Base-by-base conservation (phyloP, 2,113 vertebrate genomes). In the Chaenogobius annularis region DNA sequence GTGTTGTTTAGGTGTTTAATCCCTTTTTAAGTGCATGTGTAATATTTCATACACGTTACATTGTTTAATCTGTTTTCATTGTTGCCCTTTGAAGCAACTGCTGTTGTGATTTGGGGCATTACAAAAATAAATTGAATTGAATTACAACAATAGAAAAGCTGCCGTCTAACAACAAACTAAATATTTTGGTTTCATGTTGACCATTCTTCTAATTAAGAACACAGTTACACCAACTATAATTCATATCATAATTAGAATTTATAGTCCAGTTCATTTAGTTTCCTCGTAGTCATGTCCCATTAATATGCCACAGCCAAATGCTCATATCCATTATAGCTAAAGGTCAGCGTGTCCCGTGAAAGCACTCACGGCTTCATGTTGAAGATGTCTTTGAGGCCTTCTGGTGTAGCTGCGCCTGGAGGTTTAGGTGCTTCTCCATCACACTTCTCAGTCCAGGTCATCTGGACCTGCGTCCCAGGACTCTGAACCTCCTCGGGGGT, bases 381-480 rank as follows among this genome's bases (percentile, higher is more conserved):
- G 95, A 99, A 99, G 89, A 99, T 95, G 87, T 99, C 97, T 88
- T 97, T 98, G 92, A 99, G 96, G 92, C 94, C 95, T 77, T 96
- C 95, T 0, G 96, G 94, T 79, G 96, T 96, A 89, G 95, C 91
- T 0, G 94, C 95, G 55, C 94, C 95, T n/a, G 95, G 93, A 65
- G 94, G 94, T 88, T 98, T 97, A 81, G 93, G 95, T 77, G 96
- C 94, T 84, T 98, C 96, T 0, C 95, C 95, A 0, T 94, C 94
- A 0, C 93, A 94, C 87, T 99, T 99, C 79, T 99, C 97, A 22
- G 96, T 98, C 98, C 98, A 99, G 80, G 98, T 98, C 92, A 98
- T 96, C 82, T 99, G 98, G 84, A 98, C 94, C 83, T 96, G 96
- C 80, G 96, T 94, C 0, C 96, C 94, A 6, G 96, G 95, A 0